Base-by-base conservation (phyloP, 2,797 vertebrate genomes). In the Mus caroli region DNA sequence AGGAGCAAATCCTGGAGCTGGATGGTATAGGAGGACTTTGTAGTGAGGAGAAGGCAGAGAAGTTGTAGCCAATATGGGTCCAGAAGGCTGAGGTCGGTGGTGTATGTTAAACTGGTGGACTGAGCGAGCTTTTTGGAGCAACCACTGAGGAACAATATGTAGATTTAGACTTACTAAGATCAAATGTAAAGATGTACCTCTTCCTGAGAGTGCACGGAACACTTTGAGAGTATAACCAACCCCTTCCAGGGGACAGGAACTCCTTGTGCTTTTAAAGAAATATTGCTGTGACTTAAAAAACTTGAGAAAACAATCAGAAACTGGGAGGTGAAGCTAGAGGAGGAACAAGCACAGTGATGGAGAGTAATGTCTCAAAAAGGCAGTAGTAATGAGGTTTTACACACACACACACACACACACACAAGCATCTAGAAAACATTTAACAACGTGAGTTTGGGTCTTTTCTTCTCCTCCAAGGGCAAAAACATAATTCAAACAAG, bases 201-300 rank as follows among this genome's bases (percentile, higher is more conserved):
- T 92, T 88, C 56, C 69, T 37, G 34, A 62, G 28, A n/a, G 79
- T 77, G 50, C 37, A 24, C 52, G n/a, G 92, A 82, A 54, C 8
- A 11, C 40, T 85, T 77, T 85, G 82, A 77, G 91, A 78, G 28
- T 43, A 37, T 58, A 28, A 69, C 67, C 37, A 43, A 1, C 92
- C 71, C 92, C 67, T 88, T 88, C 87, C 28, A 34, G 22, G 14
- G 14, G n/a, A 8, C 9, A 11, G 50, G 58, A 90, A 34, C 31
- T 86, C 40, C n/a, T 37, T 62, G 19, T 6, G 22, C 1, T 95
- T 94, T 94, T 75, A 87, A 94, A 88, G 62, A 95, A 92, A n/a
- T 50, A n/a, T 28, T 90, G 67, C 82, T 85, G 88, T 78, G 64
- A 26, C 86, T 94, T 71, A 60, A n/a, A 90, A 56, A 92, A 43